These are phyloP conservation scores for Allophyes oxyacanthae DNA, from an alignment of 2,888 invertebrate genomes.

Conservation along the genomic window DNA sequence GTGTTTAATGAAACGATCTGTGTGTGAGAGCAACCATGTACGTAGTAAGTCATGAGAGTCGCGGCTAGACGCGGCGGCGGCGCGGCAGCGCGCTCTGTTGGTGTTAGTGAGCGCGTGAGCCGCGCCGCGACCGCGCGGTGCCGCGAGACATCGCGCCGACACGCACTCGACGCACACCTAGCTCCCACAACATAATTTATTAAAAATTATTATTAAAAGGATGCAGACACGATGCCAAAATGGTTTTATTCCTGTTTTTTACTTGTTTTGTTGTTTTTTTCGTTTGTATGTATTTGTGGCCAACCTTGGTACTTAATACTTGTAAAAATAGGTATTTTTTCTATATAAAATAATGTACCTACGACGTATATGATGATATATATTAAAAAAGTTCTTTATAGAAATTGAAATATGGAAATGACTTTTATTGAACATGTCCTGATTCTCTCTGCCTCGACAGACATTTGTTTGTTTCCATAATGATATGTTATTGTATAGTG, in stretches of 20 bases:
- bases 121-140: conserved; percentile 27
- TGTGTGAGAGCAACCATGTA: conserved; percentile 59
- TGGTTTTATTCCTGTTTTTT: conserved; percentile 89
- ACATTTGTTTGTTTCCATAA: conserved; percentile 40
- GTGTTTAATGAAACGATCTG: conserved; percentile 67
- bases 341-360: conserved; percentile 88
- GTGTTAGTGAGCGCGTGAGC: conserved; percentile 42
- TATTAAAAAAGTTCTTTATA: conserved; percentile 88
- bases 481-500: conserved; percentile 28
- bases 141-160: conserved; percentile 45
- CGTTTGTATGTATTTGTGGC: conserved; percentile 88
- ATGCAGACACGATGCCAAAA: conserved; percentile 89
- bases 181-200: conserved; percentile 80
- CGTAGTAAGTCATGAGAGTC: conserved; percentile 38
- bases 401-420: conserved; percentile 84
- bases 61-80: conserved; percentile 49
- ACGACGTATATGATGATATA: conserved; percentile 86
- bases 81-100: conserved; percentile 48
- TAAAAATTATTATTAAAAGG: conserved; percentile 81
- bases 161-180: conserved; percentile 64
- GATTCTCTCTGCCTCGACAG: conserved; percentile 40
- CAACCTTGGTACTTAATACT: conserved; percentile 88
- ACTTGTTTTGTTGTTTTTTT: conserved; percentile 88
- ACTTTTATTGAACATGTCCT: conserved; percentile 82
- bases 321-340: conserved; percentile 89